phyloP scores from a whole-genome alignment of 2,888 invertebrate genomes.

The Atrina japonica region DNA sequence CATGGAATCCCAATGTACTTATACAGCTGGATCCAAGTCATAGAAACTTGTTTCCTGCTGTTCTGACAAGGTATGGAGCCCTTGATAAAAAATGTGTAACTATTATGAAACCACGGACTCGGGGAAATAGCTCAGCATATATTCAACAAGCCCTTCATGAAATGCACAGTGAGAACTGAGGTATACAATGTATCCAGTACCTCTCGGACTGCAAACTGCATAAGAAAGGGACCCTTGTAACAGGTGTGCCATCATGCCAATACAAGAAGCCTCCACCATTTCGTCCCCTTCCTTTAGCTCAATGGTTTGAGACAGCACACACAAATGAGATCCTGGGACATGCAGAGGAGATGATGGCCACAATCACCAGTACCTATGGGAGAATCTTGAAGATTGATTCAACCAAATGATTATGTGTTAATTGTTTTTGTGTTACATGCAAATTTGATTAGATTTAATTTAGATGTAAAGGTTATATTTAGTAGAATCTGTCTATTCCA shows the following conservation, averaged over 20 bases:
- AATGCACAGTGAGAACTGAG: constrained; percentile 12
- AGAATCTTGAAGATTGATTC: constrained; percentile 9
- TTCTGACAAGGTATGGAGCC: constrained; percentile 7
- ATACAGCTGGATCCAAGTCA: constrained; percentile 6
- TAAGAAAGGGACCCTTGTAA: constrained; percentile 10
- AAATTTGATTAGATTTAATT: no score
- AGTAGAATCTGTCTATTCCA: no score
- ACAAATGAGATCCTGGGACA: constrained; percentile 7
- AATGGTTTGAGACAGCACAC: constrained; percentile 13
- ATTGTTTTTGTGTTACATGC: not conserved
- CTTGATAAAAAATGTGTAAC: constrained; percentile 12
- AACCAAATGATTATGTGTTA: not conserved
- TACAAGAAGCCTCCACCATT: not conserved
- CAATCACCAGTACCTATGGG: constrained; percentile 8
- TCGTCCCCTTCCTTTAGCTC: not conserved
- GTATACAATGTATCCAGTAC: not conserved
- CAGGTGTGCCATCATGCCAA: not conserved
- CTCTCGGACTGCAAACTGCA: constrained; percentile 14
- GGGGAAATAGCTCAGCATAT: constrained; percentile 2
- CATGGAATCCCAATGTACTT: constrained; percentile 14
- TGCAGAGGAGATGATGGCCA: not conserved
- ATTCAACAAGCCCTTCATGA: constrained; percentile 3
- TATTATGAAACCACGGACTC: not conserved
- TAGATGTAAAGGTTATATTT: no score
- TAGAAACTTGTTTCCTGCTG: constrained; percentile 9